These are phyloP conservation scores for Cephus runcator DNA, from an alignment of 2,888 invertebrate genomes.

Conservation along the genomic window DNA sequence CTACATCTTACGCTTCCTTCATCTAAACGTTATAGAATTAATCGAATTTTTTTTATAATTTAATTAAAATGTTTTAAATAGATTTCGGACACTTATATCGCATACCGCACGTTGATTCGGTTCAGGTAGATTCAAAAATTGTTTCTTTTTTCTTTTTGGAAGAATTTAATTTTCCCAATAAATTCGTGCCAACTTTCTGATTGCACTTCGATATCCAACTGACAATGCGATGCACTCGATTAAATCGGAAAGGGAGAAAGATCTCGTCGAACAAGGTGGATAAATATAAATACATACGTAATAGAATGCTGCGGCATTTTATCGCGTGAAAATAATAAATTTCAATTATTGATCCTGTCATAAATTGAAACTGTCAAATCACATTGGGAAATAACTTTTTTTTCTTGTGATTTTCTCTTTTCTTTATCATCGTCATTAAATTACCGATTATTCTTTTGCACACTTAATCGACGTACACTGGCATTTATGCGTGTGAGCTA, in stretches of 20 bases:
- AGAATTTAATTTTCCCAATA: not conserved
- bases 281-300: not conserved
- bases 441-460: not conserved
- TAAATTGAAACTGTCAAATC: not conserved
- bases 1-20: not conserved
- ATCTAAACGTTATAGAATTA: not conserved
- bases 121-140: not conserved
- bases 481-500: not conserved
- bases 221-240: not conserved
- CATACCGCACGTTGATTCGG: not conserved
- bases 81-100: not conserved
- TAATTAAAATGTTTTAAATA: not conserved
- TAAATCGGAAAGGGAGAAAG: not conserved
- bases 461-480: not conserved
- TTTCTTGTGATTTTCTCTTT: not conserved
- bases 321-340: not conserved
- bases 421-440: not conserved
- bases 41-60: not conserved
- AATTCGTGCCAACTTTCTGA: not conserved
- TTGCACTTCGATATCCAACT: not conserved
- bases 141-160: not conserved
- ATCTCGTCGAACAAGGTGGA: not conserved
- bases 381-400: not conserved
- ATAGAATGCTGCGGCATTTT: not conserved
- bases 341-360: not conserved